Evolutionary conservation across 2,113 vertebrate species (phyloP).

Genomic region (Periophthalmodon schlosseri): DNA sequence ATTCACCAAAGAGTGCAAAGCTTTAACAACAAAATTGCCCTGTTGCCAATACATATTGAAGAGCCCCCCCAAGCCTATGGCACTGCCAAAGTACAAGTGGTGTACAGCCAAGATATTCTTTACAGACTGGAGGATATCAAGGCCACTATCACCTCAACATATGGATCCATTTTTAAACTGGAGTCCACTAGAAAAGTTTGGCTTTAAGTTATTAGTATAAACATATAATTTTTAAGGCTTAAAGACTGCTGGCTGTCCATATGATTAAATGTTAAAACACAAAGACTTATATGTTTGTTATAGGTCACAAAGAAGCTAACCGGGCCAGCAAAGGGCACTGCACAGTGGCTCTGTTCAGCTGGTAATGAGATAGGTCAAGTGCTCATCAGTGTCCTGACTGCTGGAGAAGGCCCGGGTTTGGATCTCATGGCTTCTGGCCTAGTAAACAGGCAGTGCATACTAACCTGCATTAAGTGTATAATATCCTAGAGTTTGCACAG

Average conservation of each 20-base stretch:
- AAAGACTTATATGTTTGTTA: background rate
- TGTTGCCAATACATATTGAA: background rate
- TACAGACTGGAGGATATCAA: conserved; percentile 23
- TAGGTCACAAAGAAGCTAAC: no score
- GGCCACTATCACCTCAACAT: conserved; percentile 15
- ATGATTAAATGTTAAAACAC: background rate
- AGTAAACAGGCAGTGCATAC: no score
- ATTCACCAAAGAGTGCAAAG: no score
- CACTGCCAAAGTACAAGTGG: conserved; percentile 14
- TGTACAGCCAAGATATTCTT: conserved; percentile 27
- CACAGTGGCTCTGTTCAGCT: no score
- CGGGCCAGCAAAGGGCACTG: background rate
- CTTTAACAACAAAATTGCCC: no score
- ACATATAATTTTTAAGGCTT: background rate
- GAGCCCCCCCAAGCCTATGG: conserved; percentile 5
- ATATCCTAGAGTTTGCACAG: no score
- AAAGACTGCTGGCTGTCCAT: no score
- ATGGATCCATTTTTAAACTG: conserved; percentile 23
- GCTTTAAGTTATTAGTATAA: background rate
- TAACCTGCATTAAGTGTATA: no score
- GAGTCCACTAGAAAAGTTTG: conserved; percentile 20
- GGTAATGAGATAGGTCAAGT: background rate
- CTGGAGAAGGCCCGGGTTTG: no score
- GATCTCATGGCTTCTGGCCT: no score
- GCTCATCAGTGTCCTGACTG: background rate